A percentile compares a stretch with the other conserved stretches of the same genome.
Conservation (phyloP, 2,888 invertebrate genomes). For the Torymus texanus region DNA sequence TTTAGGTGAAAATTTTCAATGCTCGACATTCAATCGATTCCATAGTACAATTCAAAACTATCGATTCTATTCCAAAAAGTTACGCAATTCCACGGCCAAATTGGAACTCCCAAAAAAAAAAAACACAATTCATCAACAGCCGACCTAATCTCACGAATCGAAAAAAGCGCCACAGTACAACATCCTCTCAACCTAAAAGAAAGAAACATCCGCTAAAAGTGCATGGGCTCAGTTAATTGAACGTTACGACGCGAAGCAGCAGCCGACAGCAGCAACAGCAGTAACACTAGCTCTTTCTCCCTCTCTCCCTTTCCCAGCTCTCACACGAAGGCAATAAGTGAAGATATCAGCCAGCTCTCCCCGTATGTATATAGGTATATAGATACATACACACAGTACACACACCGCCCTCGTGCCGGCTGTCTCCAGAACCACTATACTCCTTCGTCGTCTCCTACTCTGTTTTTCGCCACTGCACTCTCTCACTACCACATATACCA, state of each 20-base stretch:
- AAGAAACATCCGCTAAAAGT: not conserved
- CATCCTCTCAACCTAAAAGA: not conserved
- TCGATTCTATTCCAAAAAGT: too few relatives aligned
- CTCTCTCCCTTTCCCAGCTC: not conserved
- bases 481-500: not conserved
- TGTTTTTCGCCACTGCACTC: constrained; percentile 14
- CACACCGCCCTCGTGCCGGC: constrained; percentile 3
- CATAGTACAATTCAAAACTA: too few relatives aligned
- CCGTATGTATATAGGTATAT: too few relatives aligned
- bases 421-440: constrained; percentile 1
- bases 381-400: too few relatives aligned
- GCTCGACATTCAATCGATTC: too few relatives aligned
- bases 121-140: too few relatives aligned
- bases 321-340: constrained; percentile 21
- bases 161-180: too few relatives aligned
- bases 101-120: too few relatives aligned
- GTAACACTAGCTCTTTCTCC: not conserved
- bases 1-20: too few relatives aligned
- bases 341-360: constrained; percentile 10
- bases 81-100: too few relatives aligned
- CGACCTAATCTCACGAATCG: too few relatives aligned
- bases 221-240: constrained; percentile 36
- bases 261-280: not conserved
- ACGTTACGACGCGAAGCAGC: constrained; percentile 7
- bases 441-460: too few relatives aligned